Conservation (phyloP, 2,797 vertebrate species). For the Eulemur mongoz region DNA sequence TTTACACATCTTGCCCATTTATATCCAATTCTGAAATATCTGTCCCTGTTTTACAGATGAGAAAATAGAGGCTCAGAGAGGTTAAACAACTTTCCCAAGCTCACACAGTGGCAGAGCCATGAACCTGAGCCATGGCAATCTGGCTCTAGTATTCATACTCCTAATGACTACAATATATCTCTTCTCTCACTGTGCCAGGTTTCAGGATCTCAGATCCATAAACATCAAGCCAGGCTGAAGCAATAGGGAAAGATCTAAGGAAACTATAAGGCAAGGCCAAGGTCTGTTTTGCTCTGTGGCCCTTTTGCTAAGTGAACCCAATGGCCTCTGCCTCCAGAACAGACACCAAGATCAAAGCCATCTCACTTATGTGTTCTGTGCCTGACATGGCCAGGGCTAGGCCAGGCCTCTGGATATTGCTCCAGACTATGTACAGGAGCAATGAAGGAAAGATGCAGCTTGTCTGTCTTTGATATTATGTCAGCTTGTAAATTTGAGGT, state of each 20-base stretch:
- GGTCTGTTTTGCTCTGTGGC: background rate
- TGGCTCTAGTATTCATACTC: background rate
- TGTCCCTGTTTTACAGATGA: background rate
- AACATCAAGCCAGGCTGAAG: background rate
- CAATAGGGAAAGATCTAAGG: background rate
- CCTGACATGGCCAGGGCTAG: background rate
- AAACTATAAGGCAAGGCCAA: background rate
- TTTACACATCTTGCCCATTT: background rate
- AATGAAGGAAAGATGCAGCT: background rate
- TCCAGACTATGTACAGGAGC: background rate
- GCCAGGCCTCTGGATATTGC: background rate
- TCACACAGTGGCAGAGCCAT: background rate
- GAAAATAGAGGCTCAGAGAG: background rate
- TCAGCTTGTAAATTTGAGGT: conserved; percentile 21
- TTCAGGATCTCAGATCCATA: background rate
- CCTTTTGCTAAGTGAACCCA: background rate
- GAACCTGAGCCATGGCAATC: background rate
- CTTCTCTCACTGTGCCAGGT: background rate
- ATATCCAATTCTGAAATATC: conserved; percentile 14
- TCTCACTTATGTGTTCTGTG: background rate
- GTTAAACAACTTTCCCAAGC: background rate
- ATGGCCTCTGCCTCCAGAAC: background rate
- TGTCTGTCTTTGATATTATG: conserved; percentile 24
- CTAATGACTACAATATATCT: background rate
- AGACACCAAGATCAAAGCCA: background rate